These are phyloP conservation scores for Agraylea sexmaculata DNA, from an alignment of 1,140 invertebrate species.

Conservation along the genomic window DNA sequence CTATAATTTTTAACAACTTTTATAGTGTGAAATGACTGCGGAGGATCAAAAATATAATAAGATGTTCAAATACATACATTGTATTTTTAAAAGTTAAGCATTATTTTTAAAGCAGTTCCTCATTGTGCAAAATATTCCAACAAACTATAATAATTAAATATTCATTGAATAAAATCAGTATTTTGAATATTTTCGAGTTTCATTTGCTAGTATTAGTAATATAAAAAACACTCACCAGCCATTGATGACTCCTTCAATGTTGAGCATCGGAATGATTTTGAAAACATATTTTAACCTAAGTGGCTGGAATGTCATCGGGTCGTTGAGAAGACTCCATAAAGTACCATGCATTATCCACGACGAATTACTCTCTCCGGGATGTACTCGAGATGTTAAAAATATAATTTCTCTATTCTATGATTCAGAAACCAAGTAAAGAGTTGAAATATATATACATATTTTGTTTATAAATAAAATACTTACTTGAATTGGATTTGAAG, in stretches of 20 bases:
- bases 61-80: too few species aligned
- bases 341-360: constrained; percentile 85
- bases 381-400: constrained; percentile 70
- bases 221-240: constrained; percentile 58
- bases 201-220: background rate
- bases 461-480: constrained; percentile 18
- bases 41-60: too few species aligned
- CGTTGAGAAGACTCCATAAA: constrained; percentile 53
- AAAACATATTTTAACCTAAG: constrained; percentile 66
- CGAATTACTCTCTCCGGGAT: constrained; percentile 81
- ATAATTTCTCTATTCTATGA: constrained; percentile 52
- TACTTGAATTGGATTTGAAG: constrained; percentile 44
- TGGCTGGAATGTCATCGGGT: constrained; percentile 41
- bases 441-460: background rate
- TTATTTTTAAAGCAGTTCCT: too few species aligned
- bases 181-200: constrained; percentile 2
- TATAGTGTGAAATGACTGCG: too few species aligned
- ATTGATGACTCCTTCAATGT: constrained; percentile 79
- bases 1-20: too few species aligned
- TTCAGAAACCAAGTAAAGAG: constrained; percentile 2
- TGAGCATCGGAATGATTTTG: constrained; percentile 81
- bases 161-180: too few species aligned
- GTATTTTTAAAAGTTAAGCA: too few species aligned
- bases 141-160: too few species aligned
- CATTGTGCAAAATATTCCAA: too few species aligned